phyloP scores from a whole-genome alignment of 2,888 invertebrate species.

The Agriopis leucophaearia region DNA sequence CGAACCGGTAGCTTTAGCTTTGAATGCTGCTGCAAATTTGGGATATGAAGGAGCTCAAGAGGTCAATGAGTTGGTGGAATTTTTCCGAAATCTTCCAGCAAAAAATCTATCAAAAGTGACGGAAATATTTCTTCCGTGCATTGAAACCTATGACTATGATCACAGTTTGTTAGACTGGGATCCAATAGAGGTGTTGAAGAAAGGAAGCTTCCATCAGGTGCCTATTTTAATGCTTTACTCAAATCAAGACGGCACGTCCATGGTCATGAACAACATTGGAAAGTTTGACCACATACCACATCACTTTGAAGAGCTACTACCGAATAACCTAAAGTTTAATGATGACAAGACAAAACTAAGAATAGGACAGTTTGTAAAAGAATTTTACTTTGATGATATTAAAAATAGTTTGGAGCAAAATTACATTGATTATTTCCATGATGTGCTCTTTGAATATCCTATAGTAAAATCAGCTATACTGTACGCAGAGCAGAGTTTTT shows the following conservation, averaged over 20 bases:
- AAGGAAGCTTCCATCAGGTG: conserved; percentile 61
- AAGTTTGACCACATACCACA: conserved; percentile 56
- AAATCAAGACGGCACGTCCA: conserved; percentile 52
- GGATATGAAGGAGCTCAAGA: conserved; percentile 64
- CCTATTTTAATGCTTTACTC: conserved; percentile 68
- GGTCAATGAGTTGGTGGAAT: conserved; percentile 55
- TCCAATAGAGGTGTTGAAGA: conserved; percentile 60
- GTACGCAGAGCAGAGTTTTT: conserved; percentile 59
- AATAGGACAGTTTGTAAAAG: conserved; percentile 66
- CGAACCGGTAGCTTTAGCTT: conserved; percentile 62
- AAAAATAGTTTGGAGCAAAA: conserved; percentile 50
- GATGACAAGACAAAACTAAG: conserved; percentile 52
- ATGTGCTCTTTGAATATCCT: conserved; percentile 70
- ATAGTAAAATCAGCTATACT: conserved; percentile 65
- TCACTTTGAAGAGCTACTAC: conserved; percentile 65
- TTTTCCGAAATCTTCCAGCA: conserved; percentile 55
- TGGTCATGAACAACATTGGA: conserved; percentile 53
- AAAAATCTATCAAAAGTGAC: conserved; percentile 54
- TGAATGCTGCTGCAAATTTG: conserved; percentile 75
- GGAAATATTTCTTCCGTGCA: conserved; percentile 64
- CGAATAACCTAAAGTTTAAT: conserved; percentile 68
- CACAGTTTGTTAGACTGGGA: conserved; percentile 64
- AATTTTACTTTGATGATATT: conserved; percentile 66
- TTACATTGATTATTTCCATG: conserved; percentile 69
- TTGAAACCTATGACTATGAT: conserved; percentile 58